These are phyloP conservation scores for Micronycteris hirsuta DNA, from an alignment of 2,113 vertebrate species.

Conservation along the genomic window DNA sequence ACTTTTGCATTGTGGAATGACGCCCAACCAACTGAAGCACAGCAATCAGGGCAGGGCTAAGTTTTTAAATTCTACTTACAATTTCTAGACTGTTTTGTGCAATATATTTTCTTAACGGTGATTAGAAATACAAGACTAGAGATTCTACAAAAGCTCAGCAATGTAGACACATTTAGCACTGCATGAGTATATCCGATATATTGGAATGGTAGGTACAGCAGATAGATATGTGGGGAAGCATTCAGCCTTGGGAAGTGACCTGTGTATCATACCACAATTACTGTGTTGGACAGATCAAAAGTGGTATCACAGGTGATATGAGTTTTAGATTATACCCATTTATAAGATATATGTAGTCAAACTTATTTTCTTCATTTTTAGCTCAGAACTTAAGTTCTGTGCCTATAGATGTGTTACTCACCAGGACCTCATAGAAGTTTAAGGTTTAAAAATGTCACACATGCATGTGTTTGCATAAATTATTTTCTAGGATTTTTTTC, in stretches of 20 bases:
- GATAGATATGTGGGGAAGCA: not conserved
- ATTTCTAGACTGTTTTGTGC: not conserved
- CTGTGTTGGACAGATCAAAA: not conserved
- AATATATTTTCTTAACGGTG: not conserved
- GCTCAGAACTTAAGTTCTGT: not conserved
- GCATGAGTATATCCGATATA: not conserved
- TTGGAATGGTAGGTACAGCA: not conserved
- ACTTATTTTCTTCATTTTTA: not conserved
- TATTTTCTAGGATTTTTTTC: not conserved
- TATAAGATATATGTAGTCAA: not conserved
- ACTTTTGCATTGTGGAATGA: no score
- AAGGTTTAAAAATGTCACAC: not conserved
- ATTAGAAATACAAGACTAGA: not conserved
- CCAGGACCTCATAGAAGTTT: not conserved
- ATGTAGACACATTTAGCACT: not conserved
- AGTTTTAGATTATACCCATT: not conserved
- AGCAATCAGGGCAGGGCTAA: no score
- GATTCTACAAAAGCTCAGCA: not conserved
- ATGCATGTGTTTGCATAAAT: conserved; percentile 35
- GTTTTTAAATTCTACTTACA: not conserved
- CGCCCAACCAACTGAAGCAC: not conserved
- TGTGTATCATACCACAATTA: not conserved
- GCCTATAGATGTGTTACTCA: not conserved
- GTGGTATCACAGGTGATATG: not conserved
- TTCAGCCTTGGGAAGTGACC: not conserved